Conservation (phyloP, 2,888 invertebrate genomes). For the Lasioglossum lativentre region DNA sequence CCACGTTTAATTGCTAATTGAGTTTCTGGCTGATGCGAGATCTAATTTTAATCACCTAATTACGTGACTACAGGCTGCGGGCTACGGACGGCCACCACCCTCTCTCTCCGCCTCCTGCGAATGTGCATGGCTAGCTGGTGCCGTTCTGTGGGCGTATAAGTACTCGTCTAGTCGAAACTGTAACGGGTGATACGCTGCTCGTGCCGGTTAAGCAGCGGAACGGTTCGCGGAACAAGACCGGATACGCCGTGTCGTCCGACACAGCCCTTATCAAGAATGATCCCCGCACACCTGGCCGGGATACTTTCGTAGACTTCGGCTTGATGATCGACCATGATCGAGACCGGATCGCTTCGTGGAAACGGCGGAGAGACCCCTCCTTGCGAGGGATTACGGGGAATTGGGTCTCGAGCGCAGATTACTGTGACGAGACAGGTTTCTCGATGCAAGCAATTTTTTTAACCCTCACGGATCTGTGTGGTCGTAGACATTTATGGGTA, state of each 20-base stretch:
- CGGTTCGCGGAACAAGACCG: slow-evolving; percentile 65
- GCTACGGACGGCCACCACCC: slow-evolving; percentile 79
- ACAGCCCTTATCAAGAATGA: slow-evolving; percentile 24
- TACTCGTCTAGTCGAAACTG: slow-evolving; percentile 73
- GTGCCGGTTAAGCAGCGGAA: slow-evolving; percentile 70
- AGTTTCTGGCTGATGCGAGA: slow-evolving; percentile 87
- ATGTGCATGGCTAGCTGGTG: slow-evolving; percentile 73
- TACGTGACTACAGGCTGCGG: slow-evolving; percentile 85
- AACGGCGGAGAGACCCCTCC: background rate
- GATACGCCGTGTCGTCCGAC: slow-evolving; percentile 48
- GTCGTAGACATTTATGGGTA: background rate
- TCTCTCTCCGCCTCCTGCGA: slow-evolving; percentile 72
- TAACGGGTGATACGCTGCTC: slow-evolving; percentile 72
- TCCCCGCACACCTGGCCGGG: slow-evolving; percentile 1
- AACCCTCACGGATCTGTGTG: background rate
- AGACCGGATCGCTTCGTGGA: slow-evolving; percentile 1
- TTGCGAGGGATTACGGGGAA: background rate
- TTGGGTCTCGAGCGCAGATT: background rate
- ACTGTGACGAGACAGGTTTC: background rate
- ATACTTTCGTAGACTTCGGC: background rate
- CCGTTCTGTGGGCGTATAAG: slow-evolving; percentile 68
- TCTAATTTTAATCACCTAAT: slow-evolving; percentile 88
- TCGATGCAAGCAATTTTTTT: background rate
- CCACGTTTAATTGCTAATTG: slow-evolving; percentile 88
- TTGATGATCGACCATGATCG: background rate